Base-by-base conservation (phyloP, 2,888 invertebrate genomes). In the Diachrysia chrysitis region DNA sequence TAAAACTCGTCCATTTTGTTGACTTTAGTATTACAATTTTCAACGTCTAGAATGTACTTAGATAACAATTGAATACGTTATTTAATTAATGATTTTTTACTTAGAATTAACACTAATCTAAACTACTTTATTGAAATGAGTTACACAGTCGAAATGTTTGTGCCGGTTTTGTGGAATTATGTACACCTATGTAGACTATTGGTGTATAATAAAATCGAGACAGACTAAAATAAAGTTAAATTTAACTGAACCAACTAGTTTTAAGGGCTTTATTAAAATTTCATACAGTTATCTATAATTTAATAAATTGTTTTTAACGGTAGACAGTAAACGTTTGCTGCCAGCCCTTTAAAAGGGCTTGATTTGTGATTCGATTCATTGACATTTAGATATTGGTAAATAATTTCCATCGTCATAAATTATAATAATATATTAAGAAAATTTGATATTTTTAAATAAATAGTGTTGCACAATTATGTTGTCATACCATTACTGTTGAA, bases 311-410 rank as follows among this genome's bases (percentile, higher is more conserved):
- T 42, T 66, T 63, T n/a, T n/a, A n/a, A n/a, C n/a, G n/a, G n/a
- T n/a, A n/a, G n/a, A n/a, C n/a, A n/a, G n/a, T n/a, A n/a, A n/a
- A n/a, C n/a, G n/a, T n/a, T 67, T 32, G 17, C 21, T 35, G 54
- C 51, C 42, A 59, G 65, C 7, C 25, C 56, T 61, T 56, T 57
- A 58, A 58, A 35, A 48, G 66, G 57, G 63, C 58, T 62, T 58
- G 61, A 73, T 63, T 69, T 59, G 57, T 57, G 42, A 58, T 23
- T 25, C 46, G 37, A n/a, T 51, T 29, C 46, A 42, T 63, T 66
- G 76, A 78, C 51, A 79, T 78, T 74, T 66, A 25, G n/a, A 25
- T 62, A 21, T 64, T 63, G 55, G 63, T 55, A 37, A 55, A 73
- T 66, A 59, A 59, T 21, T 32, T 58, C 21, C 35, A 57, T 59